Evolutionary conservation across 92 coral and sea anemone genomes (phyloP).

Genomic region (Pocillopora meandrina): DNA sequence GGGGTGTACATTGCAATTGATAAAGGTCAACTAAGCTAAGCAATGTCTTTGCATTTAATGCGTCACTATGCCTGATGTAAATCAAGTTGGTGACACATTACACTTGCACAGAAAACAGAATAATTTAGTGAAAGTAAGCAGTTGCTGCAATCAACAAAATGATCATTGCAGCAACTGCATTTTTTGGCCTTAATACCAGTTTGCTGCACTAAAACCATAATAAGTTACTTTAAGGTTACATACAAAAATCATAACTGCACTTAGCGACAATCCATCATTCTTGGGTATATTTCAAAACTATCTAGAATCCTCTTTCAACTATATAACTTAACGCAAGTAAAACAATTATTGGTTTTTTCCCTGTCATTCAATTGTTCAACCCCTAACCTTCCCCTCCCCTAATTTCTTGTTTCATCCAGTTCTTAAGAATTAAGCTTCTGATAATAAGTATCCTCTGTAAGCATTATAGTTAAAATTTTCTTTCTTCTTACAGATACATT

Average conservation of each 20-base stretch:
- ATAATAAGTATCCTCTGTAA: neutral
- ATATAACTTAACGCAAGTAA: too few species aligned
- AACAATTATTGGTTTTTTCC: too few species aligned
- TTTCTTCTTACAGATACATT: too few species aligned
- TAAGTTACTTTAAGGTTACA: too few species aligned
- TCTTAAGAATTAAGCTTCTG: neutral
- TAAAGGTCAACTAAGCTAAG: constrained; percentile 26
- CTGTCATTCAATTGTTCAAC: too few species aligned
- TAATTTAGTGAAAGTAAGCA: constrained; percentile 8
- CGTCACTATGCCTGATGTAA: constrained; percentile 20
- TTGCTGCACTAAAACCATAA: too few species aligned
- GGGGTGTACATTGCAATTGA: constrained; percentile 34
- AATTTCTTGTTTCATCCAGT: constrained; percentile 1
- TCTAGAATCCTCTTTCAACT: too few species aligned
- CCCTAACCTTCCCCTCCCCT: neutral
- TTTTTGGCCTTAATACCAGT: too few species aligned
- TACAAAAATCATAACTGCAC: too few species aligned
- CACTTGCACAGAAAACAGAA: constrained; percentile 11
- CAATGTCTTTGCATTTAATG: constrained; percentile 15
- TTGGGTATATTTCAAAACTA: too few species aligned
- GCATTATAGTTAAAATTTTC: neutral
- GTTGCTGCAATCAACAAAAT: neutral
- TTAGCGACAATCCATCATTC: too few species aligned
- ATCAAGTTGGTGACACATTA: neutral
- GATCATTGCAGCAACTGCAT: too few species aligned